phyloP scores from a whole-genome alignment of 2,113 vertebrate genomes.

The Cisticola juncidis region DNA sequence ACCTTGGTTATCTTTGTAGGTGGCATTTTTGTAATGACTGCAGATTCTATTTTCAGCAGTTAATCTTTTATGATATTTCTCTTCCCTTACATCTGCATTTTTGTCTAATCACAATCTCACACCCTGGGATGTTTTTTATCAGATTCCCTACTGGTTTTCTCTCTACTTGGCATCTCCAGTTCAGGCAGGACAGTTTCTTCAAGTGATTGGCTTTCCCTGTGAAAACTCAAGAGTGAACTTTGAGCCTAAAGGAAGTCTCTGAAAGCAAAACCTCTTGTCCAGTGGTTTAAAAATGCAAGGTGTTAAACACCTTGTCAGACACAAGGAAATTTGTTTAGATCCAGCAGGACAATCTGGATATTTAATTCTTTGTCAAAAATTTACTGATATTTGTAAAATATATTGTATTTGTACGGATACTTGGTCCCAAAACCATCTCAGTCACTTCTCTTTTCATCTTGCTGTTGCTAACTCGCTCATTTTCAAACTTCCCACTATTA shows the following conservation, averaged over 20 bases:
- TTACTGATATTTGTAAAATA: not conserved
- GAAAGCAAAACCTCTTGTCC: not conserved
- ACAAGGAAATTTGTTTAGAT: not conserved
- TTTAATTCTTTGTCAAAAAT: not conserved
- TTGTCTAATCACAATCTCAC: not conserved
- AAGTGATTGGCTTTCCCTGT: not conserved
- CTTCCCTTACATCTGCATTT: not conserved
- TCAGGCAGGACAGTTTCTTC: not conserved
- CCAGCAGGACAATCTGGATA: not conserved
- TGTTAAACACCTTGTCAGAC: not conserved
- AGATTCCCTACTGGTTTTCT: not conserved
- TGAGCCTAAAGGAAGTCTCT: not conserved
- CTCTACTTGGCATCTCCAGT: not conserved
- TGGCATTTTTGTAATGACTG: not conserved
- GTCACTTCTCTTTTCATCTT: not conserved
- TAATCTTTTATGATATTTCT: not conserved
- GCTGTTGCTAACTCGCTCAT: not conserved
- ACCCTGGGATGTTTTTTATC: not conserved
- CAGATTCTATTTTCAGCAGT: not conserved
- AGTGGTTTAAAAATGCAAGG: not conserved
- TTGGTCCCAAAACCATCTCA: not conserved
- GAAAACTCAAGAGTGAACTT: not conserved
- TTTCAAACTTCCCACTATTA: not conserved
- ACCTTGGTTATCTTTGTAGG: not conserved
- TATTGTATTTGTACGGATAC: not conserved